Evolutionary conservation across 2,888 invertebrate genomes (phyloP).

Genomic region (Hypolimnas misippus): DNA sequence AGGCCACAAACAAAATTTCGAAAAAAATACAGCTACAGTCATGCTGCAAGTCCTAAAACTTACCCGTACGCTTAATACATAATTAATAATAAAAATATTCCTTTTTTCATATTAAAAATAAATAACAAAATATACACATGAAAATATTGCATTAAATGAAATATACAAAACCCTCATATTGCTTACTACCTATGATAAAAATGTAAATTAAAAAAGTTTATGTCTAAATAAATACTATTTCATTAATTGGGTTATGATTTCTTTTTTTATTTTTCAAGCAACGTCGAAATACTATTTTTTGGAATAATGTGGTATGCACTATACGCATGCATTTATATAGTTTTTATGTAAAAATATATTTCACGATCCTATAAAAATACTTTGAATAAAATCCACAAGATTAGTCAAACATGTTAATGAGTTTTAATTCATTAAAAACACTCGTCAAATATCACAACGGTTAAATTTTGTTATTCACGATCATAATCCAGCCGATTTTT

Average conservation of each 20-base stretch:
- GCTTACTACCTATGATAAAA: background rate
- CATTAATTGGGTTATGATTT: background rate
- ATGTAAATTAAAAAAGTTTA: background rate
- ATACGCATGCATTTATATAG: background rate
- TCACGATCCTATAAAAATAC: background rate
- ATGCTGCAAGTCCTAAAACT: conserved; percentile 8
- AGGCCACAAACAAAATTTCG: conserved; percentile 16
- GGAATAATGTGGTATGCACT: background rate
- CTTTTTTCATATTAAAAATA: background rate
- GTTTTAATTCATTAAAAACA: conserved; percentile 27
- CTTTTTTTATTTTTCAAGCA: background rate
- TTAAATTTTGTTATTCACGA: conserved; percentile 38
- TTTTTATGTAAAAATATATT: background rate
- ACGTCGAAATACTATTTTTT: background rate
- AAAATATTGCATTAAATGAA: background rate
- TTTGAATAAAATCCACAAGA: conserved; percentile 19
- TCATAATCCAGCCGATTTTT: conserved; percentile 36
- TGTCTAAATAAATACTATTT: background rate
- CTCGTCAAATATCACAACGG: conserved; percentile 28
- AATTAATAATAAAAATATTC: background rate
- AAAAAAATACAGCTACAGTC: conserved; percentile 7
- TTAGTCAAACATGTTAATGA: conserved; percentile 38
- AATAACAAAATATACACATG: background rate
- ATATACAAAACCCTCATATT: background rate
- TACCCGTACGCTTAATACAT: background rate